Evolutionary conservation across 2,888 invertebrate species (phyloP), one percentile per base, ranked within the genome.

Genomic region (Monoplex corrugatus): DNA sequence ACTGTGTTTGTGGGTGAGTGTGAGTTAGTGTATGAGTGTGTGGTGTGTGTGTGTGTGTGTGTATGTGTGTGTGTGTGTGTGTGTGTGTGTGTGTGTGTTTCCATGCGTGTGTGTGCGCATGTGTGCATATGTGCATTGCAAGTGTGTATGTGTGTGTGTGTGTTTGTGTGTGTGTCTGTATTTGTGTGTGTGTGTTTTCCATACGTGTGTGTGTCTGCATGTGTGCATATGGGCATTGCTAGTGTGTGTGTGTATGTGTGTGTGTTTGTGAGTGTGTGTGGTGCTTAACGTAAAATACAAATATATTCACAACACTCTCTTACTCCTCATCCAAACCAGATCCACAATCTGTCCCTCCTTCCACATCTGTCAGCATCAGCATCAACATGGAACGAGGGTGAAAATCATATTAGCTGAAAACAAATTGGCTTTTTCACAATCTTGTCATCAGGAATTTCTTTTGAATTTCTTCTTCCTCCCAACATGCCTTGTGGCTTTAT

Each of bases 371-470:
- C n/a, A n/a, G n/a, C n/a, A n/a, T n/a, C n/a, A n/a, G n/a, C n/a
- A n/a, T n/a, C n/a, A 35, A 8, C 32, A 38, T 78, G 16, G 5
- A 78, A 78, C 78, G 10, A 78, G 78, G 38, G 78, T 38, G 75
- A 23, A 44, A 78, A 75, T 38, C 35, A 50, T 40, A 78, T 40
- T 43, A 75, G 44, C 35, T 40, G 78, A 78, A 72, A 78, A 50
- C 43, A 45, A 45, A 45, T 85, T 35, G 57, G 32, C 50, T 45
- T 6, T 72, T 87, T 75, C n/a, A 35, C 72, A 87, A 43, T 75
- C 75, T 72, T 75, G 87, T 75, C 87, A 87, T 87, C 75, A 8
- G 68, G n/a, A 2, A 75, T 32, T 87, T 87, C 72, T 35, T 35
- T n/a, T 35, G 50, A 84, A 84, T 35, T 45, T 19, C n/a, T n/a